These are phyloP conservation scores for Tipula unca DNA, from an alignment of 2,888 invertebrate genomes.

Conservation along the genomic window DNA sequence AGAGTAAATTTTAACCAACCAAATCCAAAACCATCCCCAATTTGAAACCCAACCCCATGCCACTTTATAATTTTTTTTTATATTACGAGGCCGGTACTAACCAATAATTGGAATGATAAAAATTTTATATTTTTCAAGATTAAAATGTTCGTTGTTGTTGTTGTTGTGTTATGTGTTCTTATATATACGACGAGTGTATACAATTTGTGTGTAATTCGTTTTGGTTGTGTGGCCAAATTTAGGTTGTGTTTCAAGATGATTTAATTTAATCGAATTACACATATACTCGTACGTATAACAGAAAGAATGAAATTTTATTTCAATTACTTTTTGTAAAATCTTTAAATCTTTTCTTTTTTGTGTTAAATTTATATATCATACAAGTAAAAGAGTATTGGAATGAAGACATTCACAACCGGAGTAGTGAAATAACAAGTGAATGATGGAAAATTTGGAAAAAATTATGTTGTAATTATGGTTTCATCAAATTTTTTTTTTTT, in stretches of 20 bases:
- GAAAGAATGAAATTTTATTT: neutral
- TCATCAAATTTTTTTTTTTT: too few relatives aligned
- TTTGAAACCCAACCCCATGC: neutral
- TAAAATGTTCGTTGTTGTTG: neutral
- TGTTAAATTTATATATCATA: neutral
- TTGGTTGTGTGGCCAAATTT: neutral
- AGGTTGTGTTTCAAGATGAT: neutral
- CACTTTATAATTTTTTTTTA: neutral
- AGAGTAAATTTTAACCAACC: neutral
- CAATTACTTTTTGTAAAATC: neutral
- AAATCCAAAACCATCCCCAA: neutral
- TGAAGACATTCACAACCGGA: neutral
- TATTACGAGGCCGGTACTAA: neutral
- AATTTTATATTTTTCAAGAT: neutral
- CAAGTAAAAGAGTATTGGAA: neutral
- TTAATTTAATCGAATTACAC: constrained; percentile 3
- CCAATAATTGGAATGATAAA: constrained; percentile 14
- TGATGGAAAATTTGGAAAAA: neutral
- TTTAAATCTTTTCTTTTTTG: neutral
- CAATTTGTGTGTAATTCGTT: neutral
- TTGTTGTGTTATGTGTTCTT: neutral
- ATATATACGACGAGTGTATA: neutral
- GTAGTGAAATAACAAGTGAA: neutral
- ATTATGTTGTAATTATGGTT: neutral
- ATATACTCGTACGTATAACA: neutral